A percentile compares a stretch with the other conserved stretches of the same genome.
These are phyloP conservation scores for Rhopalosiphum nymphaeae DNA, from an alignment of 2,888 invertebrate genomes.

Conservation along the genomic window DNA sequence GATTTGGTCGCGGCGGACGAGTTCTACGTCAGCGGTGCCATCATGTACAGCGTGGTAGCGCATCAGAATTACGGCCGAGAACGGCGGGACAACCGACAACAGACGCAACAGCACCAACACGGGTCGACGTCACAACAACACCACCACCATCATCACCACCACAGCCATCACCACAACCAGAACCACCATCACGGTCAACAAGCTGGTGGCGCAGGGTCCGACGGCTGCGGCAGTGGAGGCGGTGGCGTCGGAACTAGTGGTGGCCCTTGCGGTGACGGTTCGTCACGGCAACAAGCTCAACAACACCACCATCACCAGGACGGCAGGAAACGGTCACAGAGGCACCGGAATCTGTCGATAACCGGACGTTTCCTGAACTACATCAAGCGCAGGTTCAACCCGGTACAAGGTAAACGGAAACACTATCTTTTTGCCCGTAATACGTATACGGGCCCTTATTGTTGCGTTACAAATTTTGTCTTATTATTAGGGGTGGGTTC, in stretches of 20 bases:
- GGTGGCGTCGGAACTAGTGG: slow-evolving; percentile 20
- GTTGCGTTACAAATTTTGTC: neutral
- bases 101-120: slow-evolving; percentile 66
- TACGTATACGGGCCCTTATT: neutral
- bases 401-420: slow-evolving; percentile 68
- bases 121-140: slow-evolving; percentile 63
- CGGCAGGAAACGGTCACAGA: slow-evolving; percentile 48
- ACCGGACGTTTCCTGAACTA: slow-evolving; percentile 69
- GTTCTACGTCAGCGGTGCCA: neutral
- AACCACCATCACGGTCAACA: slow-evolving; percentile 48
- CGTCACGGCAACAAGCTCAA: slow-evolving; percentile 43
- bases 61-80: slow-evolving; percentile 68
- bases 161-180: slow-evolving; percentile 29
- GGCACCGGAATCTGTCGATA: slow-evolving; percentile 67
- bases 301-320: slow-evolving; percentile 48
- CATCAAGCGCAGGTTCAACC: slow-evolving; percentile 68
- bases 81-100: slow-evolving; percentile 66
- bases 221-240: neutral
- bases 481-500: neutral
- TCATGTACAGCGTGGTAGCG: slow-evolving; percentile 69
- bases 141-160: slow-evolving; percentile 62
- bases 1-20: neutral
- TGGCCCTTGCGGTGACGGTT: slow-evolving; percentile 26
- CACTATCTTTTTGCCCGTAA: neutral
- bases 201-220: slow-evolving; percentile 20